Conservation (phyloP, 2,888 invertebrate genomes). For the Andricus quercusramuli region DNA sequence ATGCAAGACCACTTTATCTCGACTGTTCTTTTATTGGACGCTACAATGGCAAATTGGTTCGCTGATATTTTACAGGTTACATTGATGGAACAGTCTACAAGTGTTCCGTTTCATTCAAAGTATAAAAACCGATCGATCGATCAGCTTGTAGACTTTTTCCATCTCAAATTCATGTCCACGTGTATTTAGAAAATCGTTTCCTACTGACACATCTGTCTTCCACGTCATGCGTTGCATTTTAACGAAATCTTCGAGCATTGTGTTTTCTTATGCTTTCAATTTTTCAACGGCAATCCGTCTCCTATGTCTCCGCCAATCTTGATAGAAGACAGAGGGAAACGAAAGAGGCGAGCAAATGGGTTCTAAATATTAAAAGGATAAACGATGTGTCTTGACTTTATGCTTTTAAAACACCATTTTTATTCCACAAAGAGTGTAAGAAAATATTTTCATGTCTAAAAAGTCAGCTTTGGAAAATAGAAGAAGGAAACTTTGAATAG, state of each 20-base stretch:
- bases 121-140: constrained; percentile 11
- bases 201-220: constrained; percentile 34
- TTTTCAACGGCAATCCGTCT: constrained; percentile 31
- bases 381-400: background rate
- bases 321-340: constrained; percentile 17
- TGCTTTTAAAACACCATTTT: background rate
- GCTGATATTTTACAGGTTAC: background rate
- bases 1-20: too few species aligned
- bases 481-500: background rate
- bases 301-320: constrained; percentile 12
- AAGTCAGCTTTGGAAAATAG: background rate
- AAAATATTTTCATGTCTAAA: background rate
- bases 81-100: background rate
- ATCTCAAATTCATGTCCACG: background rate
- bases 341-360: constrained; percentile 1
- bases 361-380: constrained; percentile 15
- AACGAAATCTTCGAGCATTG: constrained; percentile 29
- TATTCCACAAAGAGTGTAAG: background rate
- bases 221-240: constrained; percentile 28
- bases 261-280: constrained; percentile 36
- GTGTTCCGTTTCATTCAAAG: background rate
- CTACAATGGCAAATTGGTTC: background rate
- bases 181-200: constrained; percentile 36
- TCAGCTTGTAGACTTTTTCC: background rate
- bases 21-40: background rate